Evolutionary conservation across 2,113 vertebrate genomes (phyloP).

Genomic region (Tympanuchus pallidicinctus): DNA sequence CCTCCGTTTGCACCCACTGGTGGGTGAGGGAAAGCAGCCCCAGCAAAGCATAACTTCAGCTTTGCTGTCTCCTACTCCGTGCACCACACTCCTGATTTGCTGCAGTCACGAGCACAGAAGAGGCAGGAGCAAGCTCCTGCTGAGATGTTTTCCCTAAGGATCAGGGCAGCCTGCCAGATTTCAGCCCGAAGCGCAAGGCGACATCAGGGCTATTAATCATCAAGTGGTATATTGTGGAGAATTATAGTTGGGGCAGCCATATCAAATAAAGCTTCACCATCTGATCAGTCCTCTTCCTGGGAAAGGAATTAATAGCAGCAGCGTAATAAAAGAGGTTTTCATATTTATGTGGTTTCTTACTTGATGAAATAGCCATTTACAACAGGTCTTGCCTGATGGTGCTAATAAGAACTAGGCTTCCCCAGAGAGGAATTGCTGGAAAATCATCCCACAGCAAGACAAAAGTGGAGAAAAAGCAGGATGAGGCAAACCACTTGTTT

Average conservation of each 20-base stretch:
- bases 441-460: not conserved
- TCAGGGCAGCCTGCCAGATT: not conserved
- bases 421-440: not conserved
- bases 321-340: not conserved
- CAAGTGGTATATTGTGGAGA: not conserved
- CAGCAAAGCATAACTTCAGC: not conserved
- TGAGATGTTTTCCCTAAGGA: not conserved
- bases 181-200: not conserved
- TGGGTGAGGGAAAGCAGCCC: not conserved
- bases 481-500: not conserved
- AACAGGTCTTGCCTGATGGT: not conserved
- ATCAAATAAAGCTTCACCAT: not conserved
- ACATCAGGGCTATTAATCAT: not conserved
- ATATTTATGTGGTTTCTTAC: not conserved
- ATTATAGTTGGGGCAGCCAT: not conserved
- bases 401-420: not conserved
- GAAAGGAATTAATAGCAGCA: constrained; percentile 9
- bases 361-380: constrained; percentile 20
- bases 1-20: no score
- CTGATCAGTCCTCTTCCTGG: not conserved
- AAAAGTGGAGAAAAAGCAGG: not conserved
- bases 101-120: not conserved
- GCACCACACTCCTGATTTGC: not conserved
- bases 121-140: not conserved
- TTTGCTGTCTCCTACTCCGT: not conserved